Conservation (phyloP, 2,888 invertebrate genomes). For the Agrilus biguttatus region DNA sequence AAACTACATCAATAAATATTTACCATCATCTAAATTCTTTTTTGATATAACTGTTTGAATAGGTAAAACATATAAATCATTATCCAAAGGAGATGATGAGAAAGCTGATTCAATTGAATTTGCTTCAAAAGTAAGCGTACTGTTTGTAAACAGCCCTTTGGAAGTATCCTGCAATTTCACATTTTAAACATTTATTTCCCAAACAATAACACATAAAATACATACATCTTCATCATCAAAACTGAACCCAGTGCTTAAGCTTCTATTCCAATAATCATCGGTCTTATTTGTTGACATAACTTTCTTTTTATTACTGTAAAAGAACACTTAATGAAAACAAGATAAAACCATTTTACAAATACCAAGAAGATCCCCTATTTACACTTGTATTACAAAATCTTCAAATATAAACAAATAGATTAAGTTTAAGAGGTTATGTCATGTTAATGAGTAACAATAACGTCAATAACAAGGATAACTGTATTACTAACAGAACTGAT, state of each 20-base stretch:
- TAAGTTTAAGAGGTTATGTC: too few relatives aligned
- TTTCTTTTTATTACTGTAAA: background rate
- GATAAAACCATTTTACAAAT: too few relatives aligned
- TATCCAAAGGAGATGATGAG: slow-evolving; percentile 16
- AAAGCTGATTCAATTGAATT: slow-evolving; percentile 13
- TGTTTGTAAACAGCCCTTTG: too few relatives aligned
- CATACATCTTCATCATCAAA: slow-evolving; percentile 61
- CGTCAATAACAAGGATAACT: too few relatives aligned
- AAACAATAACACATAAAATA: background rate
- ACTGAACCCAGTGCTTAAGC: slow-evolving; percentile 55
- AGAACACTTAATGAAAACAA: too few relatives aligned
- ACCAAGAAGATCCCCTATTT: too few relatives aligned
- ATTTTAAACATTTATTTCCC: background rate
- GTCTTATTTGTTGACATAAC: slow-evolving; percentile 20
- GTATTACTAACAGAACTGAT: too few relatives aligned
- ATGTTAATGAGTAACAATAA: too few relatives aligned
- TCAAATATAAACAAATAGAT: too few relatives aligned
- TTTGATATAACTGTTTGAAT: slow-evolving; percentile 25
- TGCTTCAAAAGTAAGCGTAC: background rate
- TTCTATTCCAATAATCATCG: slow-evolving; percentile 68
- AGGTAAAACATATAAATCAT: slow-evolving; percentile 14
- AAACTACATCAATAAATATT: slow-evolving; percentile 9
- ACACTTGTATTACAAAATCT: too few relatives aligned
- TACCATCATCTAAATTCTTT: slow-evolving; percentile 17
- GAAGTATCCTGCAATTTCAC: too few relatives aligned